Base-by-base conservation (phyloP, 2,888 invertebrate species). In the Orgyia antiqua region DNA sequence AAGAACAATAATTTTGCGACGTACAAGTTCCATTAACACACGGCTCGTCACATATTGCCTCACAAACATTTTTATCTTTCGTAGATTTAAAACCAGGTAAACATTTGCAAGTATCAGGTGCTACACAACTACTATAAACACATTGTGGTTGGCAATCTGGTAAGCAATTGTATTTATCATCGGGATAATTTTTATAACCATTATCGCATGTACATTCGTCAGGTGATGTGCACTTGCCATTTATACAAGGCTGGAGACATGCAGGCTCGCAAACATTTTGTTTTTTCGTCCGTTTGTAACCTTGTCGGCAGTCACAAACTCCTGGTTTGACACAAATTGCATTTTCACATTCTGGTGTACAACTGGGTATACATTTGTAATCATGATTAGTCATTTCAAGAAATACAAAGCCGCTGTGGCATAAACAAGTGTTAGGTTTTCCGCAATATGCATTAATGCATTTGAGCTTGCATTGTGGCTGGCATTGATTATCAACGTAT, bases 171-270 rank as follows among this genome's bases (percentile, higher is more conserved):
- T 2, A 36, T 24, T 1, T 12, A 10, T 38, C 12, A 6, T 10
- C 6, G 4, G 40, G 36, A 8, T 49, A 32, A n/a, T 10, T 1
- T 18, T 10, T 12, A 33, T 72, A 84, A 1, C 82, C 86, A 11
- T 45, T 46, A 13, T 68, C 54, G 37, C 87, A 87, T 5, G 49
- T 45, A 24, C 87, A 87, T 9, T 52, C 48, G 1, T 74, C 55
- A 0, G 78, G 78, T 0, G 58, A 71, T 2, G 59, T 42, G 34
- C 88, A 87, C 1, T 45, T 46, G 5, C 47, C 47, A 10, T 35
- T 28, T 2, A 10, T 1, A 26, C 47, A 48, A 2, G 4, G 10
- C 7, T 4, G 4, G 0, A n/a, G 8, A 31, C 47, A 88, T 4
- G 31, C 25, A 3, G 63, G 59, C 29, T 31, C 13, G 13, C 63